These are phyloP conservation scores for Drosophila limbata DNA, from an alignment of 2,888 invertebrate species.

Conservation along the genomic window DNA sequence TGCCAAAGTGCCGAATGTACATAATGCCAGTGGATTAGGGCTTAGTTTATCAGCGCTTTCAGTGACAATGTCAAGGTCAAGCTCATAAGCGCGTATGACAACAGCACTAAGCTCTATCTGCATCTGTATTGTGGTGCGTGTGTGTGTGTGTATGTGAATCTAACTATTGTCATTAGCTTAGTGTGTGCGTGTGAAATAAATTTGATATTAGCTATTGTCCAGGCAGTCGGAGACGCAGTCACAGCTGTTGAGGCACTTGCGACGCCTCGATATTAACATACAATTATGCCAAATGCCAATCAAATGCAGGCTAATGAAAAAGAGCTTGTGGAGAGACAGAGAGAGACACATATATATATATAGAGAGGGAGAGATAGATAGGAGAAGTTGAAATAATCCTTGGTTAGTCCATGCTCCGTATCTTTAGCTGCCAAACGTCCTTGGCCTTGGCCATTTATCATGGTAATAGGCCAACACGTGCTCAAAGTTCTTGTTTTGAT, in stretches of 20 bases:
- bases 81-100: conserved; percentile 78
- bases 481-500: conserved; percentile 66
- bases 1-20: conserved; percentile 77
- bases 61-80: conserved; percentile 80
- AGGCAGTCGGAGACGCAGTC: conserved; percentile 20
- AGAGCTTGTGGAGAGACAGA: neutral
- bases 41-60: conserved; percentile 79
- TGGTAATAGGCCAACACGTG: conserved; percentile 63
- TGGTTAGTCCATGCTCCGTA: neutral
- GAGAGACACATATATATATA: neutral
- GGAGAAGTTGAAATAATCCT: neutral
- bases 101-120: conserved; percentile 49
- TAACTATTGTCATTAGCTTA: conserved; percentile 23
- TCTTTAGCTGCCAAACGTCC: conserved; percentile 29
- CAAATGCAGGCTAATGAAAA: conserved; percentile 60
- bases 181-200: conserved; percentile 52
- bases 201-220: conserved; percentile 57
- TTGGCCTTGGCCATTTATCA: conserved; percentile 71
- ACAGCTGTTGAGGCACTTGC: conserved; percentile 72
- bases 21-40: conserved; percentile 78
- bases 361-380: neutral
- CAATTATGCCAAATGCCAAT: conserved; percentile 74
- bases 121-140: conserved; percentile 9
- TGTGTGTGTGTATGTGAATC: conserved; percentile 14
- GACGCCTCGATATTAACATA: conserved; percentile 65